Base-by-base conservation (phyloP, 2,888 invertebrate genomes). In the Synanthedon myopaeformis region DNA sequence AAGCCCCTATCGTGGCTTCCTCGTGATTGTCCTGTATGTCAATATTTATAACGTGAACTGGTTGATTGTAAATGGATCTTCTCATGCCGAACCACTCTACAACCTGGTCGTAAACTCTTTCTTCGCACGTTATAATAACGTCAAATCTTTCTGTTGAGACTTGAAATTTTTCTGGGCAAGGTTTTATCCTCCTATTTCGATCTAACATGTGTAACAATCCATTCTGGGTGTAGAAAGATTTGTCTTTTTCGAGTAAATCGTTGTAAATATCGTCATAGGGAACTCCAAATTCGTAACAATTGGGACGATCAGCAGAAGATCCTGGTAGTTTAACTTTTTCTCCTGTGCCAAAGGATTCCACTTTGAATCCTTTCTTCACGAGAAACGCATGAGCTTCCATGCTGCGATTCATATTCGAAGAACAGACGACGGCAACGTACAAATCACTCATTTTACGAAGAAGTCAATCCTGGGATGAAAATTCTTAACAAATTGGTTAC, bases 21-120 rank as follows among this genome's bases (percentile, higher is more conserved):
- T 99, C 99, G 62, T 99, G 97, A 84, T 99, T 99, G 87, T 99
- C 99, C 78, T 97, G 97, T 66, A 99, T 98, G 75, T 99, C 99
- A 63, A 99, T 93, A 79, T 99, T 99, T 54, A 99, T 94, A 49
- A 99, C 92, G 88, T 99, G 99, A 3, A 96, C 97, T 5, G 96
- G 94, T 53, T 95, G 93, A 79, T 95, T 95, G 64, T 93, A 91
- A 52, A 92, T 90, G 0, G 94, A 93, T 54, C 93, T 91, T 69
- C 94, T 90, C 41, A 90, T 92, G 62, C 96, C 95, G 90, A 96
- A 93, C 91, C 94, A 96, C 81, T 98, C 97, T 54, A 97, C 90
- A 17, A 99, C 97, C 90, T 99, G 97, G 80, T 99, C 99, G 77
- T 98, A 99, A 0, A 99, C 99, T 62, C 99, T 89, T 78, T 99